A percentile compares a stretch with the other conserved stretches of the same genome.
phyloP scores from a whole-genome alignment of 2,888 invertebrate species.

The Cheilosia pagana region DNA sequence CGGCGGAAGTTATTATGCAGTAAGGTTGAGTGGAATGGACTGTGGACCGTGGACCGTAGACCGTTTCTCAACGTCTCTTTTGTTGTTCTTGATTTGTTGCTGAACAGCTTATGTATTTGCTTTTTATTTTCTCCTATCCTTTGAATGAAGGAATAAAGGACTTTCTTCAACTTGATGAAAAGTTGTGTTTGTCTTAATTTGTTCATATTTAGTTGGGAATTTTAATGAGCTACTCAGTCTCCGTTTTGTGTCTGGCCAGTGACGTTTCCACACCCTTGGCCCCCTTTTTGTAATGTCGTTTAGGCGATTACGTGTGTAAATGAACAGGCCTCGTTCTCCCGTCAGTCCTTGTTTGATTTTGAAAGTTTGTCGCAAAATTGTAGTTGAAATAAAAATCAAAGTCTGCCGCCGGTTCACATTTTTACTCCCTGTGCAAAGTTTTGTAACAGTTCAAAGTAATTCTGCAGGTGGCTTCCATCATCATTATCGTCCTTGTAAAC shows the following conservation, averaged over 20 bases:
- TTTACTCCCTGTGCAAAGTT: neutral
- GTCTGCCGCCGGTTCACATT: neutral
- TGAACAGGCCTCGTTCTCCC: conserved; percentile 19
- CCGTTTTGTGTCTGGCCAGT: conserved; percentile 11
- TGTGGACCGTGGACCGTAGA: conserved; percentile 42
- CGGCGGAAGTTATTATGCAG: conserved; percentile 73
- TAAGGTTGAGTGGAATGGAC: conserved; percentile 69
- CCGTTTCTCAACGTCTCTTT: conserved; percentile 36
- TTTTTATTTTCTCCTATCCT: neutral
- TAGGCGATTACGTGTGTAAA: conserved; percentile 39
- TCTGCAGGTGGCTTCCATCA: conserved; percentile 46
- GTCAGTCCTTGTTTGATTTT: conserved; percentile 42
- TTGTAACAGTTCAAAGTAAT: conserved; percentile 22
- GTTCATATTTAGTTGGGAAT: conserved; percentile 37
- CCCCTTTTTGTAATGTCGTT: neutral
- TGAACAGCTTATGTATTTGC: conserved; percentile 40
- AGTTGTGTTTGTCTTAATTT: conserved; percentile 32
- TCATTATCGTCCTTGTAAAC: conserved; percentile 28
- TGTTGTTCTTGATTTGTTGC: conserved; percentile 63
- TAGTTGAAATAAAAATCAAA: conserved; percentile 3
- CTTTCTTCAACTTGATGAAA: conserved; percentile 15
- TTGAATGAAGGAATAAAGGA: conserved; percentile 13
- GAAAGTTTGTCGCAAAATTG: conserved; percentile 51
- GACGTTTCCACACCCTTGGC: neutral
- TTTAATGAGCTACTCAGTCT: conserved; percentile 55